These are phyloP conservation scores for Spizaetus ornatus DNA, from an alignment of 2,113 vertebrate genomes.

Conservation along the genomic window DNA sequence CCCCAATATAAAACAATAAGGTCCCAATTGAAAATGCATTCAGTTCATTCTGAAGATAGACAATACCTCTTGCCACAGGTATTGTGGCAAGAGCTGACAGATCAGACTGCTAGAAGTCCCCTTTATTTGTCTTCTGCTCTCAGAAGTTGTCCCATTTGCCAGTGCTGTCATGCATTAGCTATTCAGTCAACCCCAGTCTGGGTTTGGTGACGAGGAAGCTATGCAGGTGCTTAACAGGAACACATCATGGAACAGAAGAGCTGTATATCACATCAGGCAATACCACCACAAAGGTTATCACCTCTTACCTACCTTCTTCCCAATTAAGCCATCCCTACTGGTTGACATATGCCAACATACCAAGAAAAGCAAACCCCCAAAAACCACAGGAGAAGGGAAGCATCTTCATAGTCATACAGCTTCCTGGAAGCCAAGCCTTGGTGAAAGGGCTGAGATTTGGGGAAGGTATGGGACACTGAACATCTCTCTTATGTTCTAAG, in stretches of 20 bases:
- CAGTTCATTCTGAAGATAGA: not conserved
- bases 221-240: not conserved
- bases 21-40: not conserved
- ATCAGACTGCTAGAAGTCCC: not conserved
- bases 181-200: accelerated
- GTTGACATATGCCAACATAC: not conserved
- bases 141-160: not conserved
- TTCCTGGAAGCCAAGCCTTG: not conserved
- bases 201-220: not conserved
- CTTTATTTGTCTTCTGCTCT: not conserved
- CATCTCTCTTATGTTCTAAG: not conserved
- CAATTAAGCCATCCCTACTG: not conserved
- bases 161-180: accelerated
- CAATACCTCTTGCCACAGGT: not conserved
- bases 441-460: not conserved
- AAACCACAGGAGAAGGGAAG: accelerated
- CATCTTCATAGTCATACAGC: not conserved
- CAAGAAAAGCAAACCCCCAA: not conserved
- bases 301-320: not conserved
- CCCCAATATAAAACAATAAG: not conserved
- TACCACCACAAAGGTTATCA: not conserved
- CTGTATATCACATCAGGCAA: not conserved
- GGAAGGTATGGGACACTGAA: not conserved
- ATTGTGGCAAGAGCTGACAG: accelerated
- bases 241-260: not conserved